Conservation (phyloP, 2,113 vertebrate genomes). For the Rhynchomys soricoides region DNA sequence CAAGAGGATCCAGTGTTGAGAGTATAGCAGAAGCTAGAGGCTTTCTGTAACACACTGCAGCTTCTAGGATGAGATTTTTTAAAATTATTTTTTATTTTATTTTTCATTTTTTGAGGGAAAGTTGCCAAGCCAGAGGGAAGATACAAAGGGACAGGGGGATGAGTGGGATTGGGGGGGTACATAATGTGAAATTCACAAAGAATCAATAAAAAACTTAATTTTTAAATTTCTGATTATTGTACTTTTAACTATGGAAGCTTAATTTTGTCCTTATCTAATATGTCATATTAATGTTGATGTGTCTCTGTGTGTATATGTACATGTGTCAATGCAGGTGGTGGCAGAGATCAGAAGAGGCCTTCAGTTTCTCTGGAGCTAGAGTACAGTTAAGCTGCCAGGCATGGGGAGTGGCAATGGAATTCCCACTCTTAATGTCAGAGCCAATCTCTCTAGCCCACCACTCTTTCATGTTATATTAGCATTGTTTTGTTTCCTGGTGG, state of each 20-base stretch:
- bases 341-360: background rate
- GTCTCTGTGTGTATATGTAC: background rate
- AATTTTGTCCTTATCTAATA: background rate
- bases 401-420: background rate
- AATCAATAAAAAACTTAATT: background rate
- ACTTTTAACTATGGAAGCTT: conserved; percentile 11
- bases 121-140: background rate
- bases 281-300: background rate
- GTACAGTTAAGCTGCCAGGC: background rate
- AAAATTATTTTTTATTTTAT: background rate
- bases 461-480: background rate
- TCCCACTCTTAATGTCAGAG: background rate
- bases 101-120: background rate
- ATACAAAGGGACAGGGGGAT: background rate
- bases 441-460: background rate
- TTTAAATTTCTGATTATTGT: background rate
- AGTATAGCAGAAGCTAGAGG: background rate
- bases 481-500: conserved; percentile 16
- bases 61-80: background rate
- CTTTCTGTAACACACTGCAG: background rate
- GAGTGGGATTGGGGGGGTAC: background rate
- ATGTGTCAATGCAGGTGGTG: too few species aligned
- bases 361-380: background rate
- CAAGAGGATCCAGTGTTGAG: background rate
- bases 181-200: background rate